These are phyloP conservation scores for Pemphredon lugubris DNA, from an alignment of 2,888 invertebrate genomes.

Conservation along the genomic window DNA sequence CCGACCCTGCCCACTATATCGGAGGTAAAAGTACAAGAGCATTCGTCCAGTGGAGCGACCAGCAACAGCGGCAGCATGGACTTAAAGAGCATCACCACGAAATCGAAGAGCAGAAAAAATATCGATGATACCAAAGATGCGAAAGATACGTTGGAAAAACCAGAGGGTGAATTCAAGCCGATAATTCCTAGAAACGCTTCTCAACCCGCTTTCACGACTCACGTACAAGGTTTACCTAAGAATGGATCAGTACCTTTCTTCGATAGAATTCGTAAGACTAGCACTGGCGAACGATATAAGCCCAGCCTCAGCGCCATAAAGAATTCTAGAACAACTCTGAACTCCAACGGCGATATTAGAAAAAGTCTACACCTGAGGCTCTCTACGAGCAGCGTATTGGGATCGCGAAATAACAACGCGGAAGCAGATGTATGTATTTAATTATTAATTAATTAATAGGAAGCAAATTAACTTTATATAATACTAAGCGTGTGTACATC, in stretches of 20 bases:
- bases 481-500: background rate
- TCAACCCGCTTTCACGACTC: constrained; percentile 91
- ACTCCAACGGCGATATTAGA: constrained; percentile 89
- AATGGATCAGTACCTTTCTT: constrained; percentile 96
- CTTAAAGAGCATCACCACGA: constrained; percentile 72
- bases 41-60: constrained; percentile 83
- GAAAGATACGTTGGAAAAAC: constrained; percentile 70
- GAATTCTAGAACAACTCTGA: constrained; percentile 88
- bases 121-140: constrained; percentile 80
- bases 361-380: constrained; percentile 83
- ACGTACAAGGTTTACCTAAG: constrained; percentile 89
- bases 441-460: background rate
- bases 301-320: constrained; percentile 92
- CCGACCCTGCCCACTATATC: constrained; percentile 94
- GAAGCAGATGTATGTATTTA: constrained; percentile 81
- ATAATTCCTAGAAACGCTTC: constrained; percentile 92
- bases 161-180: constrained; percentile 79
- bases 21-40: constrained; percentile 89
- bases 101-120: constrained; percentile 73
- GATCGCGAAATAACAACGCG: constrained; percentile 84
- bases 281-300: constrained; percentile 91
- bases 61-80: constrained; percentile 81
- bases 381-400: constrained; percentile 83
- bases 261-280: constrained; percentile 92
- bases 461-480: background rate